Conservation (phyloP, 2,888 invertebrate species). For the Yponomeuta sedellus region DNA sequence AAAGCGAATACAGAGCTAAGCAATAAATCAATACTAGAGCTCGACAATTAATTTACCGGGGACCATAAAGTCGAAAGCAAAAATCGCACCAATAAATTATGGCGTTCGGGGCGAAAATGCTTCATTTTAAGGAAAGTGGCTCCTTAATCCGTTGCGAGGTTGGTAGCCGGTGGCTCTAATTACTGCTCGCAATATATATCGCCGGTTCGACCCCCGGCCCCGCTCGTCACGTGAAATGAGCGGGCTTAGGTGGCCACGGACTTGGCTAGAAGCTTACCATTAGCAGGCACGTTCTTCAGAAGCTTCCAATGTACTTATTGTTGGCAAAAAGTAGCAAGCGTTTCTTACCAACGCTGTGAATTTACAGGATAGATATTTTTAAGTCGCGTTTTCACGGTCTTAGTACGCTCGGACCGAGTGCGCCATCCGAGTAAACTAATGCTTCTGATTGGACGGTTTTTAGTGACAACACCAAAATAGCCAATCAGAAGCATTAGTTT, state of each 20-base stretch:
- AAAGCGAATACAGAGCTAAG: conserved; percentile 15
- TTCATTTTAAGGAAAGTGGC: conserved; percentile 60
- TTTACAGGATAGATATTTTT: background rate
- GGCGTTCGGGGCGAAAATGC: conserved; percentile 43
- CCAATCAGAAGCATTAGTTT: too few species aligned
- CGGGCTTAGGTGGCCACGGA: conserved; percentile 7
- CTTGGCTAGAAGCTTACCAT: background rate
- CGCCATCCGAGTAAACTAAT: too few species aligned
- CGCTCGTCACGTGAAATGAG: conserved; percentile 48
- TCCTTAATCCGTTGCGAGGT: conserved; percentile 59
- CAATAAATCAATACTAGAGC: conserved; percentile 14
- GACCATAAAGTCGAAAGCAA: conserved; percentile 37
- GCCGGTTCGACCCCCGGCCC: conserved; percentile 38
- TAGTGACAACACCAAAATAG: too few species aligned
- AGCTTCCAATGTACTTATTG: background rate
- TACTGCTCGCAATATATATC: conserved; percentile 57
- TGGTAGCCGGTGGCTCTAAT: conserved; percentile 63
- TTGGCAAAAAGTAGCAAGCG: too few species aligned
- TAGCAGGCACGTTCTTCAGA: background rate
- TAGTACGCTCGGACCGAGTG: too few species aligned
- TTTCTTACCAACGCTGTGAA: too few species aligned
- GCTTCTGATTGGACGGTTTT: too few species aligned
- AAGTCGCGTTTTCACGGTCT: too few species aligned
- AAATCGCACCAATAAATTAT: conserved; percentile 48
- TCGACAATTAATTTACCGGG: conserved; percentile 33